Conservation (phyloP, 2,113 vertebrate genomes). For the Paralichthys olivaceus region DNA sequence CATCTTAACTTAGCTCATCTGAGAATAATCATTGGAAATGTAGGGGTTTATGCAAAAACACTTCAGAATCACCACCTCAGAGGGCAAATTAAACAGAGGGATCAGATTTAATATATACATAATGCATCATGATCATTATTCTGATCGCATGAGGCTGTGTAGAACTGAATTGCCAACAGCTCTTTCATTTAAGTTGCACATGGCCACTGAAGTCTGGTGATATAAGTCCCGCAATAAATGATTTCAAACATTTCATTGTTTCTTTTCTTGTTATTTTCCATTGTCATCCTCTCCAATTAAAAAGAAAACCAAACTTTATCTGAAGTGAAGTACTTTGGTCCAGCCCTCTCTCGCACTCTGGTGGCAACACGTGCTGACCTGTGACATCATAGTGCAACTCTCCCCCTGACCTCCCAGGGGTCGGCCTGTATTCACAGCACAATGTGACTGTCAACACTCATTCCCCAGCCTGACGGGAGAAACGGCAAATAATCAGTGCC, state of each 20-base stretch:
- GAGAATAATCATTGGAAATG: not conserved
- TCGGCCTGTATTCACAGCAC: constrained; percentile 47
- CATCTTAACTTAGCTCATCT: too few relatives aligned
- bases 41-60: not conserved
- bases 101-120: not conserved
- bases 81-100: not conserved
- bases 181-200: not conserved
- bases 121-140: not conserved
- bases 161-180: too few relatives aligned
- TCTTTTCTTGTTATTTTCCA: not conserved
- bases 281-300: not conserved
- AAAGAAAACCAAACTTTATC: not conserved
- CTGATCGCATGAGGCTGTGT: too few relatives aligned
- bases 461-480: constrained; percentile 42
- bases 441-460: constrained; percentile 66
- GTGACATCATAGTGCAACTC: constrained; percentile 63
- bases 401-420: constrained; percentile 39
- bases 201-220: too few relatives aligned
- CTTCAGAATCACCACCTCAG: not conserved
- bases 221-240: too few relatives aligned
- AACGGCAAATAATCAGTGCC: constrained; percentile 40
- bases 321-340: not conserved
- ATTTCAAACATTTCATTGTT: not conserved
- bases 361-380: constrained; percentile 53
- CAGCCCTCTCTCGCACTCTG: constrained; percentile 25